Conservation (phyloP, 2,797 vertebrate species). For the Gorsachius magnificus region DNA sequence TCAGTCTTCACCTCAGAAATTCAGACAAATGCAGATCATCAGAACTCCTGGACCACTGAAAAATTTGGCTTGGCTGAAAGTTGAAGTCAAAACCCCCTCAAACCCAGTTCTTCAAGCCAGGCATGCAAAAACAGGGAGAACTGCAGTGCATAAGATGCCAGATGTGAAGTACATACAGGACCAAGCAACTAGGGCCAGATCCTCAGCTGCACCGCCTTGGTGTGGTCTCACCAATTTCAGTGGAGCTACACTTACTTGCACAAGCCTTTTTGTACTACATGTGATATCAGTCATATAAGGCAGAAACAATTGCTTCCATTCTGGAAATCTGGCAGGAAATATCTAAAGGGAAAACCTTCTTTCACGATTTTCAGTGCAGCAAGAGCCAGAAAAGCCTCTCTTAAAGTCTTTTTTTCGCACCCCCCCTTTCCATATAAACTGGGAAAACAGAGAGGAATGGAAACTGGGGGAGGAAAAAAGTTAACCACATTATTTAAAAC, state of each 20-base stretch:
- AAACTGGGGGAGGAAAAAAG: background rate
- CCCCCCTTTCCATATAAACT: background rate
- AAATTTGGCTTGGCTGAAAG: background rate
- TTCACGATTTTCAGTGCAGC: background rate
- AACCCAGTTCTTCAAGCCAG: background rate
- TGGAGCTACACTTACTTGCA: background rate
- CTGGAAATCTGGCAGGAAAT: background rate
- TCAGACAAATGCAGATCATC: background rate
- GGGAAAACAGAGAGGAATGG: background rate
- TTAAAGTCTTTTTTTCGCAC: background rate
- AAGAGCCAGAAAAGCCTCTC: background rate
- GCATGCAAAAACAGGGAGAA: background rate
- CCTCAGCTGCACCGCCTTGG: background rate
- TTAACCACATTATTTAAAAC: slow-evolving; percentile 9
- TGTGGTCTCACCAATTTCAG: background rate
- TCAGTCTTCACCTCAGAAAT: background rate
- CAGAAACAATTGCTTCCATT: background rate
- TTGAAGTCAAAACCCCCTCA: background rate
- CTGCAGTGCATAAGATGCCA: background rate
- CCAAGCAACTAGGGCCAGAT: background rate
- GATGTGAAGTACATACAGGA: background rate
- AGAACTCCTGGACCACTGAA: background rate
- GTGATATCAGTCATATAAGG: background rate
- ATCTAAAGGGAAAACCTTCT: background rate
- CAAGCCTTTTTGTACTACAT: background rate